A percentile compares a stretch with the other conserved stretches of the same genome.
These are phyloP conservation scores for Phyllostomus hastatus DNA, from an alignment of 2,113 vertebrate species.

Conservation along the genomic window DNA sequence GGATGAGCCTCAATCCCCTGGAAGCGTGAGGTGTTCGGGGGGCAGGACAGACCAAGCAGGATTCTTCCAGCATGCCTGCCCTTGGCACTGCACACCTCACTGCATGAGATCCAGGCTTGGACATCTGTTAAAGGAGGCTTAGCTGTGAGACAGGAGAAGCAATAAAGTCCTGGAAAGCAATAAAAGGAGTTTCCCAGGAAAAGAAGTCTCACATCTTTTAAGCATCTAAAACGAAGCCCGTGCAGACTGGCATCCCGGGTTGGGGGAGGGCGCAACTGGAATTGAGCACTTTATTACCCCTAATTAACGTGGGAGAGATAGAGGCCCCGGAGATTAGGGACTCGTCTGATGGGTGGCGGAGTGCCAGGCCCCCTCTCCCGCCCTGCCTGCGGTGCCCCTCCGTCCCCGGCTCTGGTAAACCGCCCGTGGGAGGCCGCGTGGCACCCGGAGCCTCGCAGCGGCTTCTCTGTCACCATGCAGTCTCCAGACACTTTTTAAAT, in stretches of 20 bases:
- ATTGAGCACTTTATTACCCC: neutral
- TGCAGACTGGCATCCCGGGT: neutral
- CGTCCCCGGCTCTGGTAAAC: neutral
- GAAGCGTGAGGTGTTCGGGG: neutral
- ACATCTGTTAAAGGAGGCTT: constrained; percentile 61
- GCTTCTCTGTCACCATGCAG: neutral
- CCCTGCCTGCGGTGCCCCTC: neutral
- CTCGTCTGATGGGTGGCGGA: neutral
- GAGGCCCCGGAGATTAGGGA: neutral
- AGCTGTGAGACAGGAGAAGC: constrained; percentile 63
- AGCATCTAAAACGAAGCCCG: constrained; percentile 47
- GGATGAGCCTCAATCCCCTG: neutral
- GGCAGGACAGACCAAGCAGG: neutral
- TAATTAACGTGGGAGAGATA: neutral
- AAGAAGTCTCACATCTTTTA: constrained; percentile 55
- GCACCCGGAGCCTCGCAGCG: neutral
- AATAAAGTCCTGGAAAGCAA: constrained; percentile 59
- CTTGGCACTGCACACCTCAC: neutral
- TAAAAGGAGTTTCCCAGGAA: constrained; percentile 72
- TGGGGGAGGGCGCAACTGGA: neutral
- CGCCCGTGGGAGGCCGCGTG: fast-evolving
- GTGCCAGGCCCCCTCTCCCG: neutral
- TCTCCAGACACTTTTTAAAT: neutral
- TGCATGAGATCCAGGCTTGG: neutral
- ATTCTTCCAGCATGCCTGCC: neutral